A percentile compares a stretch with the other conserved stretches of the same genome.
Conservation (phyloP, 2,888 invertebrate species). For the Oeneis ivallda region DNA sequence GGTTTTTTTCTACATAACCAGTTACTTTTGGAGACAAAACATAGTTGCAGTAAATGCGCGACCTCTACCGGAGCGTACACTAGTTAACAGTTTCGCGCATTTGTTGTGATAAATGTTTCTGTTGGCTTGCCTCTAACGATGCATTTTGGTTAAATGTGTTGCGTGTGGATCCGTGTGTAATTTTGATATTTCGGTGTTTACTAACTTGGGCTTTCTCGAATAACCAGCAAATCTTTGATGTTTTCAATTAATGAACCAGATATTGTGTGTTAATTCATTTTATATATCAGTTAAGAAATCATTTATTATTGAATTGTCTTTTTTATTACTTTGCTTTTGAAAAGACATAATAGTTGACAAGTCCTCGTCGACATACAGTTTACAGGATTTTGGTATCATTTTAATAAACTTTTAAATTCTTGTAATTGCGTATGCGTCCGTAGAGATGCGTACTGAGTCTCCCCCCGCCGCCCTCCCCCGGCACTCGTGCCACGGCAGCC, state of each 20-base stretch:
- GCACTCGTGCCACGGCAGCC: constrained; percentile 48
- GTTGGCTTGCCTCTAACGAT: constrained; percentile 40
- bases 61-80: background rate
- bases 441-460: background rate
- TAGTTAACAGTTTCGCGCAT: constrained; percentile 16
- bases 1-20: no score
- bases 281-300: background rate
- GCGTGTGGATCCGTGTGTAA: background rate
- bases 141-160: constrained; percentile 28
- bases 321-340: no score
- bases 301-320: background rate
- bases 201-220: constrained; percentile 25
- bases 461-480: background rate
- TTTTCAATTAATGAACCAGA: background rate
- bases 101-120: constrained; percentile 35
- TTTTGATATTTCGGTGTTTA: constrained; percentile 14
- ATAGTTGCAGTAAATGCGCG: background rate
- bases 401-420: no score
- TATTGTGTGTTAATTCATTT: background rate
- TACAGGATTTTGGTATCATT: no score
- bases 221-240: background rate
- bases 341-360: no score
- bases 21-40: no score
- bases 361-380: no score
- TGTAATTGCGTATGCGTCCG: background rate